Percentiles rank a stretch among this genome's conserved stretches.
Conservation (phyloP, 2,888 invertebrate species). For the Auanema sp. region DNA sequence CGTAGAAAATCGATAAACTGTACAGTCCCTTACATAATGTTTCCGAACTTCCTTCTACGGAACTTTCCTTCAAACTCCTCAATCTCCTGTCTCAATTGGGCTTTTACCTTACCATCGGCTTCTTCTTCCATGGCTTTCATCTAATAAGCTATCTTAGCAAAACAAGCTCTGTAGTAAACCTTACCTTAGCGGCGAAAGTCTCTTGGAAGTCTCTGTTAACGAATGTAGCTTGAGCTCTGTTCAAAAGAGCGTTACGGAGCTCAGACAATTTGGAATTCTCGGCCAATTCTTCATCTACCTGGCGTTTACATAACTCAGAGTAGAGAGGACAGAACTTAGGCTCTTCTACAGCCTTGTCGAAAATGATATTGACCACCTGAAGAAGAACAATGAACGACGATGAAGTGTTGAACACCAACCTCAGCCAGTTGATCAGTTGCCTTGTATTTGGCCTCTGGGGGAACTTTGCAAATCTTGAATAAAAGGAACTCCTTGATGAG, state of each 20-base stretch:
- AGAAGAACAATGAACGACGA: background rate
- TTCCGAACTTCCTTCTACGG: conserved; percentile 53
- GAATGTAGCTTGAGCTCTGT: conserved; percentile 38
- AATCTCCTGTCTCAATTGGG: conserved; percentile 23
- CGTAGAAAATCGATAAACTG: background rate
- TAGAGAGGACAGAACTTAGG: conserved; percentile 50
- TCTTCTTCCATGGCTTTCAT: conserved; percentile 35
- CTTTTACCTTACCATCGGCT: conserved; percentile 40
- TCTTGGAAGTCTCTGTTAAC: conserved; percentile 26
- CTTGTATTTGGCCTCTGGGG: background rate
- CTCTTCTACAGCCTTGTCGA: conserved; percentile 54
- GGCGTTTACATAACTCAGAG: conserved; percentile 36
- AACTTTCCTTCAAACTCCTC: conserved; percentile 39
- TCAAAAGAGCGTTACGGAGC: conserved; percentile 44
- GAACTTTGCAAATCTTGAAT: conserved; percentile 28
- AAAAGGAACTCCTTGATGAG: conserved; percentile 44
- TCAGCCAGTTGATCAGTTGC: background rate
- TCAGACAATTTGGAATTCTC: conserved; percentile 17
- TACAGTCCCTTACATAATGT: conserved; percentile 38
- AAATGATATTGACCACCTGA: conserved; percentile 43
- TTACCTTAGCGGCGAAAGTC: conserved; percentile 6
- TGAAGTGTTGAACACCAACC: background rate
- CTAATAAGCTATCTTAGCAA: conserved; percentile 12
- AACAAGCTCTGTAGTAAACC: background rate
- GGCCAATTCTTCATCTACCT: conserved; percentile 31